A percentile compares a stretch with the other conserved stretches of the same genome.
These are phyloP conservation scores for Misgurnus mizolepis DNA, from an alignment of 2,113 vertebrate genomes.

Conservation along the genomic window DNA sequence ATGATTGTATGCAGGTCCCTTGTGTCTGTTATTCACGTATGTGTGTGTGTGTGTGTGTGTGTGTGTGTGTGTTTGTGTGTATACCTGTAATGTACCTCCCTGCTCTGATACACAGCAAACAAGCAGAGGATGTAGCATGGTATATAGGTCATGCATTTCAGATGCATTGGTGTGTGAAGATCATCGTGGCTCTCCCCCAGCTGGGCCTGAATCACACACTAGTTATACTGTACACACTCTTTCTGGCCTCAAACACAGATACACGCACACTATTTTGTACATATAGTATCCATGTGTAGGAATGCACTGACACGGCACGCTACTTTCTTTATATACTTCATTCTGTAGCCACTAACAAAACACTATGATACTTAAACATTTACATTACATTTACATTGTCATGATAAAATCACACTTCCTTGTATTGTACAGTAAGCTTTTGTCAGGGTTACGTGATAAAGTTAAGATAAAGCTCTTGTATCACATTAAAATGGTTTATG, in stretches of 20 bases:
- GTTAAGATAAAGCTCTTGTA: too few relatives aligned
- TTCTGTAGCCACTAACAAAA: too few relatives aligned
- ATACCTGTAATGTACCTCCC: conserved; percentile 73
- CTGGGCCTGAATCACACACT: conserved; percentile 35
- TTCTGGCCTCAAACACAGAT: conserved; percentile 41
- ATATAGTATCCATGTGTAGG: conserved; percentile 25
- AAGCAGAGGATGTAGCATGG: conserved; percentile 73
- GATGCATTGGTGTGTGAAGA: conserved; percentile 77
- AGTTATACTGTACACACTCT: conserved; percentile 29
- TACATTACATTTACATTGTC: neutral
- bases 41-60: conserved; percentile 35
- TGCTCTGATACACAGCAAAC: conserved; percentile 67
- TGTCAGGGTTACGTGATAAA: too few relatives aligned
- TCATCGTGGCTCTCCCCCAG: conserved; percentile 64
- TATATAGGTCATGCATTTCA: conserved; percentile 79
- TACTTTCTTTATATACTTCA: too few relatives aligned
- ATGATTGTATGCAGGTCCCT: conserved; percentile 45
- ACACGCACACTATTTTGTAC: conserved; percentile 21
- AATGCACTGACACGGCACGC: neutral
- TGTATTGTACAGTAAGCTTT: too few relatives aligned
- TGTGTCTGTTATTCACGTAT: conserved; percentile 31
- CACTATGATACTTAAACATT: neutral
- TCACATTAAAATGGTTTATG: too few relatives aligned
- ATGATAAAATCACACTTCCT: too few relatives aligned
- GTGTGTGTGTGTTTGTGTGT: neutral